These are phyloP conservation scores for Sus cebifrons DNA, from an alignment of 2,797 vertebrate species.

Conservation along the genomic window DNA sequence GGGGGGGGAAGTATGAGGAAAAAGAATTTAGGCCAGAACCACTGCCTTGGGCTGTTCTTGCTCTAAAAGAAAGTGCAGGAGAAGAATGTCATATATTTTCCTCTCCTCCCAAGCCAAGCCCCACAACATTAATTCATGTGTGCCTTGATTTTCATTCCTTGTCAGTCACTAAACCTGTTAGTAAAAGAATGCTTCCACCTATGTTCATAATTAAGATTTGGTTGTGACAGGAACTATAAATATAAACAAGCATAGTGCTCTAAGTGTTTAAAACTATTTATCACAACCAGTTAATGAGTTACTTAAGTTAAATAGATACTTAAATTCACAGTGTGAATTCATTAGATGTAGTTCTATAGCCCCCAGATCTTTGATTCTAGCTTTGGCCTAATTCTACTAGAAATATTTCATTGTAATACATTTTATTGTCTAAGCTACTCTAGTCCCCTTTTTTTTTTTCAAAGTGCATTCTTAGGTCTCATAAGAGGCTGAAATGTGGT, in stretches of 20 bases:
- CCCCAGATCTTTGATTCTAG: neutral
- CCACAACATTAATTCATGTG: neutral
- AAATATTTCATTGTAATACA: conserved; percentile 53
- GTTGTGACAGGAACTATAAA: conserved; percentile 51
- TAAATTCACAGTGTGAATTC: conserved; percentile 35
- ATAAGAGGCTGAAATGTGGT: conserved; percentile 11
- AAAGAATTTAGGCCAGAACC: neutral
- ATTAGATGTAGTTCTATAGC: neutral
- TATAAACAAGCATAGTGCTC: neutral
- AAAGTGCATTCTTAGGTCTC: conserved; percentile 52
- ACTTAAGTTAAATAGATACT: neutral
- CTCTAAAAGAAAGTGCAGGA: neutral
- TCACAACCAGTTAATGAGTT: conserved; percentile 14
- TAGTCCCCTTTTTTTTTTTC: conserved; percentile 17
- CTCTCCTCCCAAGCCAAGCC: neutral
- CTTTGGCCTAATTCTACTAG: conserved; percentile 43
- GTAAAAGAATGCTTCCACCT: neutral
- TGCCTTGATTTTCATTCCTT: conserved; percentile 40
- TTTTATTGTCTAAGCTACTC: conserved; percentile 2
- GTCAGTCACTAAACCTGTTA: neutral
- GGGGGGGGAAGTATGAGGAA: neutral
- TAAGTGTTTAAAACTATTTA: conserved; percentile 7
- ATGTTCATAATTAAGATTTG: conserved; percentile 8
- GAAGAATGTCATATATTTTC: conserved; percentile 2
- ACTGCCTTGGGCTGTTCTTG: neutral